Conservation (phyloP, 2,113 vertebrate genomes). For the Rattus rattus region DNA sequence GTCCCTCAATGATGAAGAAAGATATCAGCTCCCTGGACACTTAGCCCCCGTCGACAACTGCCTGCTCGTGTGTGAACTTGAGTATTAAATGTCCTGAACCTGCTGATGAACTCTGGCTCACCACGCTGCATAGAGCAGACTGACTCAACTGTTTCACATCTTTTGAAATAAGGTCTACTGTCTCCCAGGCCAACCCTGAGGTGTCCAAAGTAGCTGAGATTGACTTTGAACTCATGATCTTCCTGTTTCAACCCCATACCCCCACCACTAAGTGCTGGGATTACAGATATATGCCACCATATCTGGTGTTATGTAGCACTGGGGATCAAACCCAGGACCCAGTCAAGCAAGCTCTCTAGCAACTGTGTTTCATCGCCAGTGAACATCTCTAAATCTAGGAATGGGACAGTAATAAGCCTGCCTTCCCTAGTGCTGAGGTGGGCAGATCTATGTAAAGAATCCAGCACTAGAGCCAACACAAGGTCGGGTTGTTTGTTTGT, state of each 20-base stretch:
- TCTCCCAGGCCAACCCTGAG: neutral
- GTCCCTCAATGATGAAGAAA: neutral
- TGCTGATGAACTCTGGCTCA: neutral
- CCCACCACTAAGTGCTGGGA: neutral
- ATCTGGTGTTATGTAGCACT: neutral
- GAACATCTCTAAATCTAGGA: slow-evolving; percentile 5
- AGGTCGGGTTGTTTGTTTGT: neutral
- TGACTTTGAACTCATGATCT: neutral
- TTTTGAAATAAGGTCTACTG: neutral
- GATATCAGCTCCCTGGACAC: neutral
- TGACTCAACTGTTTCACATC: neutral
- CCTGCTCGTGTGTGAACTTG: neutral
- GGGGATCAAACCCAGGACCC: neutral
- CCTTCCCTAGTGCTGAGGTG: neutral
- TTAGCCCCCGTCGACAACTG: neutral
- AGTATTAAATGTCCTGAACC: neutral
- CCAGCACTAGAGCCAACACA: neutral
- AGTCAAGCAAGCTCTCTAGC: neutral
- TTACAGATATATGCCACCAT: neutral
- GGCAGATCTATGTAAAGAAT: neutral
- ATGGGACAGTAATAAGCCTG: neutral
- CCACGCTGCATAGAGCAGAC: neutral
- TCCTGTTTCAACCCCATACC: neutral
- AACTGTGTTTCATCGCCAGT: neutral
- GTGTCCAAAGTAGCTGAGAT: neutral